phyloP scores from a whole-genome alignment of 2,797 vertebrate species.

The Hapalemur alaotrensis region DNA sequence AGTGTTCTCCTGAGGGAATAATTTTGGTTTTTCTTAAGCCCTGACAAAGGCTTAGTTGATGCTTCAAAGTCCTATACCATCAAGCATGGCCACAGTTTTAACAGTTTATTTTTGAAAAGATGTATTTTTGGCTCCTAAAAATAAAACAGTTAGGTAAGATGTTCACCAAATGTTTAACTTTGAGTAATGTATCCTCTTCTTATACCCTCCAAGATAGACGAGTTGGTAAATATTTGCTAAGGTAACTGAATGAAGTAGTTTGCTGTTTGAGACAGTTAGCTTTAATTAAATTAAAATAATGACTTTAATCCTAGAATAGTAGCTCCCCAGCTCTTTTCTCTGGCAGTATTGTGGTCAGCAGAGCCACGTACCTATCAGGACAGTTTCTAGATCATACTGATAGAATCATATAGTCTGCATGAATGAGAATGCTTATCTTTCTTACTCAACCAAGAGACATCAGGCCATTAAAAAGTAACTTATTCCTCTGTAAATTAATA shows the following conservation, averaged over 20 bases:
- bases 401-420: neutral
- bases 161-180: neutral
- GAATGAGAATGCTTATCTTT: neutral
- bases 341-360: neutral
- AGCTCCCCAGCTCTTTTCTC: neutral
- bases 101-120: neutral
- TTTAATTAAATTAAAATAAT: slow-evolving; percentile 33
- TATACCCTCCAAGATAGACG: neutral
- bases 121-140: neutral
- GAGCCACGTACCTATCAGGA: neutral
- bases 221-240: neutral
- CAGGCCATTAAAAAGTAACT: neutral
- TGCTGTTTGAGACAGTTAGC: neutral
- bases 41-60: neutral
- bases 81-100: neutral
- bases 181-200: neutral
- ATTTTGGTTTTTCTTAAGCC: neutral
- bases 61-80: neutral
- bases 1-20: slow-evolving; percentile 8
- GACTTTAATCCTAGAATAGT: neutral
- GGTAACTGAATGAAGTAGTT: neutral
- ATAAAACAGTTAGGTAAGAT: neutral
- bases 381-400: neutral
- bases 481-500: neutral
- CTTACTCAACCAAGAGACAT: neutral